A percentile compares a stretch with the other conserved stretches of the same genome.
Conservation (phyloP, 2,113 vertebrate species). For the Lophochroa leadbeateri region DNA sequence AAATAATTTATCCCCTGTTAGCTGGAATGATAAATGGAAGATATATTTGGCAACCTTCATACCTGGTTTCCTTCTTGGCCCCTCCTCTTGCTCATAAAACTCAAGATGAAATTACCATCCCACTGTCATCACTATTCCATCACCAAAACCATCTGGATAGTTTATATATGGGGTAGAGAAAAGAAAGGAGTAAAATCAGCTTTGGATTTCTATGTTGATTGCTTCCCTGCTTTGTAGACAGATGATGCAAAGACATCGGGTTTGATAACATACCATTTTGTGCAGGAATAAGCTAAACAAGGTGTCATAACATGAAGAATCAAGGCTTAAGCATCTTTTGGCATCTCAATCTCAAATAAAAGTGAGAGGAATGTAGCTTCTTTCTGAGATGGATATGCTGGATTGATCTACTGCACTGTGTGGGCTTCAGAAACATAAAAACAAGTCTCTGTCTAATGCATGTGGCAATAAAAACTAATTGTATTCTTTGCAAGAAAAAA, state of each 20-base stretch:
- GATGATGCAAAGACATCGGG: background rate
- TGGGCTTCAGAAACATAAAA: background rate
- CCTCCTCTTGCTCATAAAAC: conserved; percentile 26
- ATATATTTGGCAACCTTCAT: conserved; percentile 34
- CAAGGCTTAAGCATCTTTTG: background rate
- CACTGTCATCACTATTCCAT: background rate
- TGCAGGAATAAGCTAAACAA: background rate
- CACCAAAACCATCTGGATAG: background rate
- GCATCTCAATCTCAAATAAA: background rate
- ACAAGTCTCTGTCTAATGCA: background rate
- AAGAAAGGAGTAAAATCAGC: background rate
- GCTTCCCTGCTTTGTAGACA: background rate
- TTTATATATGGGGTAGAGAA: background rate
- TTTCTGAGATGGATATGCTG: background rate
- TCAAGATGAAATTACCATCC: conserved; percentile 27
- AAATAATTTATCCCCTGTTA: conserved; percentile 33
- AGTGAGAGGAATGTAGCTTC: background rate
- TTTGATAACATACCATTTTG: background rate
- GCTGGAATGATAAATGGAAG: conserved; percentile 33
- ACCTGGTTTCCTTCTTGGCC: conserved; percentile 16
- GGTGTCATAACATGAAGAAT: background rate
- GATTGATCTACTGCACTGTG: background rate
- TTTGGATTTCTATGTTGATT: background rate
- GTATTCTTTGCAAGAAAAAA: background rate
- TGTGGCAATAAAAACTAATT: background rate